phyloP scores from a whole-genome alignment of 2,797 vertebrate species.

The Nasua narica region DNA sequence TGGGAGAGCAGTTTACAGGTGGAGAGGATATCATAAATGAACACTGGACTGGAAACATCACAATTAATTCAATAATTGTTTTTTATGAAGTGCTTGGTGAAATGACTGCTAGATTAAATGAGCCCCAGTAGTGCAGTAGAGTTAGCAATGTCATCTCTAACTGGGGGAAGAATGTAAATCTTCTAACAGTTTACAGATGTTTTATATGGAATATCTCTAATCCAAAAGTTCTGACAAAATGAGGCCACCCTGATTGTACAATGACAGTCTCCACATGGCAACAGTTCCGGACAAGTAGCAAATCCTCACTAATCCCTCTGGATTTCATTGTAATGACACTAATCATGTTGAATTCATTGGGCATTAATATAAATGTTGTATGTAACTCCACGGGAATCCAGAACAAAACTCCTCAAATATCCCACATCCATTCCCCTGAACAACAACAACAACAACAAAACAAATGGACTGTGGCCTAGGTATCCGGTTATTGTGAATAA shows the following conservation, averaged over 20 bases:
- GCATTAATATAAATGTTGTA: slow-evolving; percentile 77
- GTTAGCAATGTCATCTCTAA: slow-evolving; percentile 77
- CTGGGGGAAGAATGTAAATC: slow-evolving; percentile 74
- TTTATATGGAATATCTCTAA: slow-evolving; percentile 80
- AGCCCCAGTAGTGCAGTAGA: slow-evolving; percentile 73
- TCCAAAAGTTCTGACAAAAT: slow-evolving; percentile 78
- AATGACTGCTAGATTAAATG: slow-evolving; percentile 76
- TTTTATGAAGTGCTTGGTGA: slow-evolving; percentile 80
- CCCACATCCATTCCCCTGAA: slow-evolving; percentile 19
- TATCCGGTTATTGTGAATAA: slow-evolving; percentile 36
- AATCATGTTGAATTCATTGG: slow-evolving; percentile 76
- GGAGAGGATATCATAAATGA: slow-evolving; percentile 73
- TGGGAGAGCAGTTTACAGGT: slow-evolving; percentile 77
- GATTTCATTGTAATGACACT: slow-evolving; percentile 79
- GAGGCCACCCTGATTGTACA: slow-evolving; percentile 68
- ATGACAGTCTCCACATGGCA: slow-evolving; percentile 47
- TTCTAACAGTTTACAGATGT: slow-evolving; percentile 79
- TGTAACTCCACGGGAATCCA: slow-evolving; percentile 75
- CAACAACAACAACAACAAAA: neutral
- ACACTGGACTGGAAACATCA: slow-evolving; percentile 74
- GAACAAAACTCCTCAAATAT: slow-evolving; percentile 30
- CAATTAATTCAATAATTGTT: slow-evolving; percentile 81
- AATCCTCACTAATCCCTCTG: slow-evolving; percentile 82
- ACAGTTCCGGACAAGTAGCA: slow-evolving; percentile 71
- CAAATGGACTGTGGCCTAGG: slow-evolving; percentile 30